Base-by-base conservation (phyloP, 2,888 invertebrate genomes). In the Phengaris arion region DNA sequence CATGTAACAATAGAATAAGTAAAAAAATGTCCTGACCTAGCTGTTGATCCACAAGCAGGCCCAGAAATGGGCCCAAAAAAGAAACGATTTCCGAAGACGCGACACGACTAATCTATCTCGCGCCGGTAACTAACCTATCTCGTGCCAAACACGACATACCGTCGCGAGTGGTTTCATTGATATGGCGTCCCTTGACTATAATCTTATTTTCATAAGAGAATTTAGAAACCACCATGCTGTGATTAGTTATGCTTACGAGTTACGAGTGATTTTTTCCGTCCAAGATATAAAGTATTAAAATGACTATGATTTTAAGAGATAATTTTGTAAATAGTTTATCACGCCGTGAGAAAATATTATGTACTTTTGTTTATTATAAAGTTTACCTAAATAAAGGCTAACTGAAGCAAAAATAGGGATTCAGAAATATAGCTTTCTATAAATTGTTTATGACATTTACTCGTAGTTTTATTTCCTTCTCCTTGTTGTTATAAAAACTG, bases 391-490 rank as follows among this genome's bases (percentile, higher is more conserved):
- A n/a, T n/a, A n/a, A 13, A 64, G 59, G 64, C 83, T 82, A 85
- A 85, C 86, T 87, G 84, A 87, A 80, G 83, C 85, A 87, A 84
- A 87, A 88, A 89, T 89, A 89, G 89, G 89, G 89, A 89, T 89
- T 87, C 86, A 87, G 83, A 84, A 88, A 85, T 86, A 87, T 83
- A 86, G 81, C 79, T 84, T 84, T 84, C 81, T 84, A 85, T 85
- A 83, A 85, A 85, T 78, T 82, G 82, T 84, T 86, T 85, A 86
- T 84, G 85, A 85, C 83, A 83, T 83, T 82, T 82, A 75, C 22
- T 22, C 79, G 74, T 82, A 78, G 77, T 82, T 83, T 82, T 81
- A 83, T 82, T 80, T 80, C 7, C 13, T 15, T 35, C 35, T 35
- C 3, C 35, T 35, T 35, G 35, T 22, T 22, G 22, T 35, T 35